phyloP scores from a whole-genome alignment of 1,140 invertebrate genomes.

The Drosophila arizonae region DNA sequence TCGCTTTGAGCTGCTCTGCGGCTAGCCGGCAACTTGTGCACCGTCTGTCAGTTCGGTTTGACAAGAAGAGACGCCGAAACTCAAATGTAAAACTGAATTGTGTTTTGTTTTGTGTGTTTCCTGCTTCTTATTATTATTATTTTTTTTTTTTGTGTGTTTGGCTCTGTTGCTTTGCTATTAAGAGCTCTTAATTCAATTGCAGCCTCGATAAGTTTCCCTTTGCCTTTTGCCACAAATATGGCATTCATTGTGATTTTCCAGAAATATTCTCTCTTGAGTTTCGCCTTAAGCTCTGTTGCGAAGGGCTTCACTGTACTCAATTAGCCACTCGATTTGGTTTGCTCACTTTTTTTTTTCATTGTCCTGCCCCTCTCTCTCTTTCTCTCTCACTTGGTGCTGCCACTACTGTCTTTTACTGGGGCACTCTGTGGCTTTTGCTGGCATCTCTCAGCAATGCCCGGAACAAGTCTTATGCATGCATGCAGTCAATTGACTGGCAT shows the following conservation, averaged over 20 bases:
- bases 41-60: slow-evolving; percentile 14
- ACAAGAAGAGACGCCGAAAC: background rate
- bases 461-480: slow-evolving; percentile 1
- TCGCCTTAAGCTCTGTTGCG: slow-evolving; percentile 23
- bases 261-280: slow-evolving; percentile 45
- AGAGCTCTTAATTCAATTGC: slow-evolving; percentile 69
- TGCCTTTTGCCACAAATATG: slow-evolving; percentile 1
- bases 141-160: background rate
- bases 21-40: background rate
- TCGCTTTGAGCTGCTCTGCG: slow-evolving; percentile 3
- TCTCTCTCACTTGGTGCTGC: background rate
- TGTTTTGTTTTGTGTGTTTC: no score
- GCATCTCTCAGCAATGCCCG: background rate
- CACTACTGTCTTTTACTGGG: background rate
- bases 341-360: slow-evolving; percentile 1
- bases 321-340: slow-evolving; percentile 22
- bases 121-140: no score
- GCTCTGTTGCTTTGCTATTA: slow-evolving; percentile 33
- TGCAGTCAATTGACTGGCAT: slow-evolving; percentile 25
- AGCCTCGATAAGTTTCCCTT: background rate
- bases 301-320: slow-evolving; percentile 11
- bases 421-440: slow-evolving; percentile 14
- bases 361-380: background rate
- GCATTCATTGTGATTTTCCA: slow-evolving; percentile 10
- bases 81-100: background rate